These are phyloP conservation scores for Dryocosmus kuriphilus DNA, from an alignment of 2,888 invertebrate species.

Conservation along the genomic window DNA sequence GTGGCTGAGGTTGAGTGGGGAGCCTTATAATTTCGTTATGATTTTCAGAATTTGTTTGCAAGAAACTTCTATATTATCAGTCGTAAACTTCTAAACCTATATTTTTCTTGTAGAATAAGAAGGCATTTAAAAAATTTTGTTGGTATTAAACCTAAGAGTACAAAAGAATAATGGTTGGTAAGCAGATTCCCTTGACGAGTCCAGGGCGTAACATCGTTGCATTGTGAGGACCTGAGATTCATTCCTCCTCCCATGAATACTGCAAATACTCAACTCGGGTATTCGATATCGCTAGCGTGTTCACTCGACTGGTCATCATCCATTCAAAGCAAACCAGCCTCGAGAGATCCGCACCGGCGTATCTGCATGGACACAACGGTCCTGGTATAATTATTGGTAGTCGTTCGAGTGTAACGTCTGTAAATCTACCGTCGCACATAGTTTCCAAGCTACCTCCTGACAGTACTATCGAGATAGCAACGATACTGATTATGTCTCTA, in stretches of 20 bases:
- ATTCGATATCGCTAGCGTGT: constrained; percentile 14
- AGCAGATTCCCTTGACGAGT: not conserved
- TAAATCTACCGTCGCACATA: not conserved
- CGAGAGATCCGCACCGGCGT: not conserved
- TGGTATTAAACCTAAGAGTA: too few relatives aligned
- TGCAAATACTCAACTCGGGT: not conserved
- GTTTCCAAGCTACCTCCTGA: not conserved
- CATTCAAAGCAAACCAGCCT: constrained; percentile 22
- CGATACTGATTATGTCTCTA: too few relatives aligned
- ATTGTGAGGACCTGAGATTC: not conserved
- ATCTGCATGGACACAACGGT: not conserved
- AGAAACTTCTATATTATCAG: too few relatives aligned
- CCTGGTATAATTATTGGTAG: constrained; percentile 17
- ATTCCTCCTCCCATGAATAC: not conserved
- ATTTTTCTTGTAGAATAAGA: too few relatives aligned
- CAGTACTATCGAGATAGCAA: too few relatives aligned
- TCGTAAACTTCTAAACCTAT: accelerated
- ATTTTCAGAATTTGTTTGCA: too few relatives aligned
- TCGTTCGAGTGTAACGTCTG: constrained; percentile 29
- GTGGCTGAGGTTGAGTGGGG: too few relatives aligned
- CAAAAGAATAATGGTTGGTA: not conserved
- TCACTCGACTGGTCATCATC: constrained; percentile 24
- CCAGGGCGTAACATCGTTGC: not conserved
- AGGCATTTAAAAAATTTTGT: too few relatives aligned
- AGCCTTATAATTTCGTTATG: too few relatives aligned